Conservation (phyloP, 2,113 vertebrate species). For the Gulo gulo region DNA sequence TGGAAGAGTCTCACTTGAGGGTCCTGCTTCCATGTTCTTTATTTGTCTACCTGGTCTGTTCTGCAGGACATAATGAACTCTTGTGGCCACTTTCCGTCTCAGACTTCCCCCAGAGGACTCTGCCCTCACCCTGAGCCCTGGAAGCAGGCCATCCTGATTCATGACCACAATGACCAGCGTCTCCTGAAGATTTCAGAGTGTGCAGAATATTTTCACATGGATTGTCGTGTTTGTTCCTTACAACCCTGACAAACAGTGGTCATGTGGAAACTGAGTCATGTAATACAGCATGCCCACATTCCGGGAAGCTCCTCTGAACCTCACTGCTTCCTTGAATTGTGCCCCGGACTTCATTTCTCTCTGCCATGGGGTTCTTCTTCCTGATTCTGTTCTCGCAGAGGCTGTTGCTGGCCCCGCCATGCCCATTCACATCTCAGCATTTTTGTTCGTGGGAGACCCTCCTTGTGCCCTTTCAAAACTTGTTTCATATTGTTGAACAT, state of each 20-base stretch:
- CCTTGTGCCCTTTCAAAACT: neutral
- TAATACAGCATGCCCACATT: neutral
- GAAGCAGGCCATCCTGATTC: neutral
- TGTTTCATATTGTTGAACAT: neutral
- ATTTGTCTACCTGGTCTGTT: neutral
- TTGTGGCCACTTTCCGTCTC: neutral
- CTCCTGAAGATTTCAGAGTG: neutral
- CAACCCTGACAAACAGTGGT: neutral
- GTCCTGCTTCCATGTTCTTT: neutral
- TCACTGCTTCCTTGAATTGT: neutral
- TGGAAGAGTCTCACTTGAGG: neutral
- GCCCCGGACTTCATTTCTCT: neutral
- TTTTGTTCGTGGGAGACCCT: neutral
- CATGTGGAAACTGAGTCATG: neutral
- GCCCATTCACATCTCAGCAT: neutral
- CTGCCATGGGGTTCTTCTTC: neutral
- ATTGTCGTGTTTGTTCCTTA: neutral
- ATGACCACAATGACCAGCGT: neutral
- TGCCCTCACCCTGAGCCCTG: neutral
- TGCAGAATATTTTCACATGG: neutral
- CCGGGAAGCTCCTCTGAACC: neutral
- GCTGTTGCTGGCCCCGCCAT: neutral
- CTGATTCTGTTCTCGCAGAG: conserved; percentile 47
- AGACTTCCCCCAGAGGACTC: neutral
- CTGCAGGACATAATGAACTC: neutral